phyloP scores from a whole-genome alignment of 2,113 vertebrate species.

The Geothlypis trichas region DNA sequence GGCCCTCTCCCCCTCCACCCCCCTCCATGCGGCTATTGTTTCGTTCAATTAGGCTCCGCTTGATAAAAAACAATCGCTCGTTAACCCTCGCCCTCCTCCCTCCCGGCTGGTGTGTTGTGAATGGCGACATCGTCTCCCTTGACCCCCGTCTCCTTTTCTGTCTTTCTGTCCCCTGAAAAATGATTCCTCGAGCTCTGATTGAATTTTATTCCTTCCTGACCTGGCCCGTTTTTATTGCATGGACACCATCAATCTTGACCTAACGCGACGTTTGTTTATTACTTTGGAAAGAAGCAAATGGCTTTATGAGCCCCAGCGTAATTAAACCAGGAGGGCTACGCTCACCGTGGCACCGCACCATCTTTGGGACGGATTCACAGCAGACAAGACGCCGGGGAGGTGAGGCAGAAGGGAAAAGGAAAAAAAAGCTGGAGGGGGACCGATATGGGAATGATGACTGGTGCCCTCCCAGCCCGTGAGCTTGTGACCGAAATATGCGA shows the following conservation, averaged over 20 bases:
- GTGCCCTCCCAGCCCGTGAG: background rate
- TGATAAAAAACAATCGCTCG: slow-evolving; percentile 46
- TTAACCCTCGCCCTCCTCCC: slow-evolving; percentile 21
- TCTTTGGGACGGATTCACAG: background rate
- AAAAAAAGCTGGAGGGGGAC: background rate
- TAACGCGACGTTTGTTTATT: slow-evolving; percentile 95
- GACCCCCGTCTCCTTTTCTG: slow-evolving; percentile 78
- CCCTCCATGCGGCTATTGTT: background rate
- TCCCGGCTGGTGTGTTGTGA: slow-evolving; percentile 40
- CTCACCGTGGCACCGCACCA: slow-evolving; percentile 21
- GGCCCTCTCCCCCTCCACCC: background rate
- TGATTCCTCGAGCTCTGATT: slow-evolving; percentile 82
- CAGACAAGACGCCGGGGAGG: background rate
- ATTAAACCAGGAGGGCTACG: slow-evolving; percentile 25
- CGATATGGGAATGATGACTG: background rate
- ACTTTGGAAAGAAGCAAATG: slow-evolving; percentile 82
- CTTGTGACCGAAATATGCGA: background rate
- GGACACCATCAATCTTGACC: slow-evolving; percentile 89
- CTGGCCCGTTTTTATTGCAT: slow-evolving; percentile 78
- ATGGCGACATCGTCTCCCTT: slow-evolving; percentile 77
- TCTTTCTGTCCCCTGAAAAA: slow-evolving; percentile 87
- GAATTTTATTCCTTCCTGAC: slow-evolving; percentile 91
- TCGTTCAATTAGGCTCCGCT: slow-evolving; percentile 37
- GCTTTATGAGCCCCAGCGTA: slow-evolving; percentile 74
- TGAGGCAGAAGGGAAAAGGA: background rate